Percentiles rank a stretch among this genome's conserved stretches.
Conservation (phyloP, 2,888 invertebrate species). For the Eristalis intricaria region DNA sequence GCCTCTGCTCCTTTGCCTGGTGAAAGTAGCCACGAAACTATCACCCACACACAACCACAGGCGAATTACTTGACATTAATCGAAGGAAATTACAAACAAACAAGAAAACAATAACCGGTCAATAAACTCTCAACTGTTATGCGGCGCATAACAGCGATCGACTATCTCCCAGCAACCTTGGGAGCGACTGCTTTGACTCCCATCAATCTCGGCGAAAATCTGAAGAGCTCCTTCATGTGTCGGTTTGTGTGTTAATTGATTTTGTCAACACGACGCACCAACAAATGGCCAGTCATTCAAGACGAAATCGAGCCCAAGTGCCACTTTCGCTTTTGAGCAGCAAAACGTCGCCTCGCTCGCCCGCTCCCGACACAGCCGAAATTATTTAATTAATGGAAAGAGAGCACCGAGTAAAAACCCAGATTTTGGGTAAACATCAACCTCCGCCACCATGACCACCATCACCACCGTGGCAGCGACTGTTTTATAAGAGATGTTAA, state of each 20-base stretch:
- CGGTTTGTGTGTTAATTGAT: conserved; percentile 40
- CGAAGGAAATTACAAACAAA: not conserved
- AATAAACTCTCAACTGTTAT: conserved; percentile 22
- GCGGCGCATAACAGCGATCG: conserved; percentile 8
- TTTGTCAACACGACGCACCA: conserved; percentile 23
- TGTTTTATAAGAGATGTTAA: conserved; percentile 42
- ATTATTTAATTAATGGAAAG: conserved; percentile 48
- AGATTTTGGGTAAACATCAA: not conserved
- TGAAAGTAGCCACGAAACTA: conserved; percentile 16
- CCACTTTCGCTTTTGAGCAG: conserved; percentile 50
- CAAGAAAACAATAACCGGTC: conserved; percentile 17
- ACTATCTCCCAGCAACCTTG: conserved; percentile 47
- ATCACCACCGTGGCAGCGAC: not conserved
- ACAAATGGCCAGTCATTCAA: not conserved
- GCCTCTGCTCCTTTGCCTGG: not conserved
- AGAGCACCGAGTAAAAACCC: conserved; percentile 30
- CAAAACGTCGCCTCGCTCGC: not conserved
- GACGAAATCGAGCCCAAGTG: not conserved
- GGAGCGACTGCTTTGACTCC: not conserved
- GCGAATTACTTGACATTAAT: conserved; percentile 9
- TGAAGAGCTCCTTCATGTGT: conserved; percentile 9
- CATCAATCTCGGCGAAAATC: not conserved
- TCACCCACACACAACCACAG: not conserved
- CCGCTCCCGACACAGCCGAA: not conserved
- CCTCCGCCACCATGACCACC: not conserved